Percentiles rank a stretch among this genome's conserved stretches.
Evolutionary conservation across 2,797 vertebrate species (phyloP).

Genomic region (Hypotaenidia philippensis): DNA sequence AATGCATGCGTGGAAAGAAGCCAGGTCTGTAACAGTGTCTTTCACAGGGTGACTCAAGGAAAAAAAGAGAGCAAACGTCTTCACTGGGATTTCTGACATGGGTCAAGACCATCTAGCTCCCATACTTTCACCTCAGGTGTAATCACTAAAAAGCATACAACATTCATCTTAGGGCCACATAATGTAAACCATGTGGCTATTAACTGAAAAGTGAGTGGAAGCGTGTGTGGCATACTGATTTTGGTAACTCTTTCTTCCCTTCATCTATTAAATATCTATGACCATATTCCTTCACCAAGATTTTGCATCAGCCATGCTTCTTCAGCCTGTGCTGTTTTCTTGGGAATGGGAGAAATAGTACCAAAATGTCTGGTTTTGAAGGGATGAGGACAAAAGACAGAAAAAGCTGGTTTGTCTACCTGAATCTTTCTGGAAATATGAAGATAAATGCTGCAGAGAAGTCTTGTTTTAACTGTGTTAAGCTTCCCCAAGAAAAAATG

Average conservation of each 20-base stretch:
- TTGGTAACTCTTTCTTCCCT: neutral
- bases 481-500: no score
- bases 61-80: neutral
- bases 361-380: neutral
- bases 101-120: neutral
- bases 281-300: neutral
- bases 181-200: neutral
- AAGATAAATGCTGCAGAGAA: neutral
- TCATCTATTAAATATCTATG: neutral
- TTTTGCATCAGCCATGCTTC: neutral
- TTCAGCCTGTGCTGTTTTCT: neutral
- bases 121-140: neutral
- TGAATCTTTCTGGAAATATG: neutral
- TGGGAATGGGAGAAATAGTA: neutral
- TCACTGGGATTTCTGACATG: neutral
- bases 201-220: neutral
- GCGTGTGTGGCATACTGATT: neutral
- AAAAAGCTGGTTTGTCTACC: neutral
- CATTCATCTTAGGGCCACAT: neutral
- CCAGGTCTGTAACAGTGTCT: neutral
- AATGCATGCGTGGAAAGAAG: neutral
- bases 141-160: neutral
- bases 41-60: neutral
- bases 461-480: neutral
- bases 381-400: neutral